Base-by-base conservation (phyloP, 2,797 vertebrate species). In the Chelon labrosus region DNA sequence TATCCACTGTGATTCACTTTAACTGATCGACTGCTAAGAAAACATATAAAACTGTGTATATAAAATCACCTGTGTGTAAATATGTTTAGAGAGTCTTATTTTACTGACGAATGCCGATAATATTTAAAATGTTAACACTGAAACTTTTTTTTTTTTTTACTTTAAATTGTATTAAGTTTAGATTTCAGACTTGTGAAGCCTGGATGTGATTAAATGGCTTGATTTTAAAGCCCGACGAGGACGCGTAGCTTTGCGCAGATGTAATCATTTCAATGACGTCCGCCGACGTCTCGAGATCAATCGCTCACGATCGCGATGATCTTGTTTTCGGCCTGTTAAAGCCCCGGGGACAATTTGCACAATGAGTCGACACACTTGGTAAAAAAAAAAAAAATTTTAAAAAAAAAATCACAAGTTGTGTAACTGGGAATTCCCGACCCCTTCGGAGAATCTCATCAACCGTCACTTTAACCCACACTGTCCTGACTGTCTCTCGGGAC, bases 201-300 rank as follows among this genome's bases (percentile, higher is more conserved):
- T 61, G 39, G 39, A 58, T 80, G 68, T 39, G 50, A 17, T 68
- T 46, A 61, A 79, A 60, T 12, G 11, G 14, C 58, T 59, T 39
- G 25, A 56, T 59, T 50, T 35, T 37, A n/a, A 58, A 69, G 57
- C 25, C 10, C 25, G 2, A 19, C 0, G 22, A 42, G 10, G 25
- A 71, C 31, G 31, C 7, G 22, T 22, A 22, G 3, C 44, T 70
- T 10, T 2, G 46, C 44, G 20, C 6, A 13, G 42, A 77, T 65
- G 2, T 46, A 57, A 72, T 67, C 39, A 75, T 88, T 82, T 86
- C 68, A 84, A 25, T 71, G 64, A 75, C 7, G 54, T 65, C 49
- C n/a, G 11, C 10, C 37, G 68, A 70, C 12, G 16, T 19, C 25
- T 27, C 25, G 3, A 27, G 25, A 27, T 27, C 25, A 27, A 0